phyloP scores from a whole-genome alignment of 2,113 vertebrate species.

The Zootoca vivipara region DNA sequence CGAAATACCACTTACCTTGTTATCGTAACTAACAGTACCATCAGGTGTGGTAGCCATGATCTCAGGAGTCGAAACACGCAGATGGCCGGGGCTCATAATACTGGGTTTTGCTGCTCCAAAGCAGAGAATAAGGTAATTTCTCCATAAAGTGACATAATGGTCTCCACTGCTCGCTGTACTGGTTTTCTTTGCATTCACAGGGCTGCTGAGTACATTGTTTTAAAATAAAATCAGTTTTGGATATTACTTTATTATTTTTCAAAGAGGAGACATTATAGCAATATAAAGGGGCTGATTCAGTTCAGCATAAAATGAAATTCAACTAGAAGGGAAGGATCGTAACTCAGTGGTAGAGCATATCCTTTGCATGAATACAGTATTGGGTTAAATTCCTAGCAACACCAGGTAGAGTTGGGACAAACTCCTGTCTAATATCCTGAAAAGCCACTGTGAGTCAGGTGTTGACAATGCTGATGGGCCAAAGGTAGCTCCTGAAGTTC shows the following conservation, averaged over 20 bases:
- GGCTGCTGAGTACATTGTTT: constrained; percentile 82
- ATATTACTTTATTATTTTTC: constrained; percentile 28
- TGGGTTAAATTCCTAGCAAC: background rate
- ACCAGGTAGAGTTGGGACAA: background rate
- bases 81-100: constrained; percentile 97
- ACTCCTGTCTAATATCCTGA: background rate
- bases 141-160: constrained; percentile 94
- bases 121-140: constrained; percentile 97
- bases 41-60: constrained; percentile 96
- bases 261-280: background rate
- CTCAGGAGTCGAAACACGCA: constrained; percentile 94
- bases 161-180: constrained; percentile 89
- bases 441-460: background rate
- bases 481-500: background rate
- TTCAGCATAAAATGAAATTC: background rate
- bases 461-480: background rate
- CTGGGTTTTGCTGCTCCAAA: constrained; percentile 96
- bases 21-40: constrained; percentile 94
- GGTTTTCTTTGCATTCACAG: constrained; percentile 96
- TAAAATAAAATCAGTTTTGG: background rate
- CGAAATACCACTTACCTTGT: constrained; percentile 84
- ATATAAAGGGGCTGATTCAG: background rate
- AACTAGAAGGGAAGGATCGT: background rate
- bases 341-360: background rate
- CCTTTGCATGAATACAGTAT: background rate